phyloP scores from a whole-genome alignment of 2,797 vertebrate species.

The Psittacula derbiana region DNA sequence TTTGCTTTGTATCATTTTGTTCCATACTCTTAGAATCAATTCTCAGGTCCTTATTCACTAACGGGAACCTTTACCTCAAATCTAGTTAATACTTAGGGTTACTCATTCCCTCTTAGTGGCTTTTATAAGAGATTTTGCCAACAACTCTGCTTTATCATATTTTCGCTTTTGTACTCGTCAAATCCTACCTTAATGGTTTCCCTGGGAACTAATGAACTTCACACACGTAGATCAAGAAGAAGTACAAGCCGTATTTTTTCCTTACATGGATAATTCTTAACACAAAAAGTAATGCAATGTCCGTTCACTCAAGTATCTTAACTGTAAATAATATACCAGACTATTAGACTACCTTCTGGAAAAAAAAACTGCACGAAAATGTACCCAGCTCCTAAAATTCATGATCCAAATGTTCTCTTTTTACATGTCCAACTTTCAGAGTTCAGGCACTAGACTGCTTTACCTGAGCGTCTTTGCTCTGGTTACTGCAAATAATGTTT shows the following conservation, averaged over 20 bases:
- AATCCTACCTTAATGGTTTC: background rate
- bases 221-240: background rate
- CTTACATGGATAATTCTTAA: background rate
- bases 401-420: background rate
- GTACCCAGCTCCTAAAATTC: background rate
- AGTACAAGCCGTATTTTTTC: background rate
- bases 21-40: background rate
- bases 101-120: background rate
- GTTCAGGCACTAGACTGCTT: background rate
- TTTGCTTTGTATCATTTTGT: background rate
- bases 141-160: background rate
- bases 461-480: background rate
- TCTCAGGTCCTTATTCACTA: background rate
- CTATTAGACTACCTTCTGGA: background rate
- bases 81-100: background rate
- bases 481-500: background rate
- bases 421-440: background rate
- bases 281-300: background rate
- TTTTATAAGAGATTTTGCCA: background rate
- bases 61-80: background rate
- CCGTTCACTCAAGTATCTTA: background rate
- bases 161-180: background rate
- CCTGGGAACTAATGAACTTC: background rate
- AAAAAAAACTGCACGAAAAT: background rate
- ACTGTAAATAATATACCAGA: background rate